Evolutionary conservation across 2,797 vertebrate species (phyloP).

Genomic region (Enteromius afrohamiltoni): DNA sequence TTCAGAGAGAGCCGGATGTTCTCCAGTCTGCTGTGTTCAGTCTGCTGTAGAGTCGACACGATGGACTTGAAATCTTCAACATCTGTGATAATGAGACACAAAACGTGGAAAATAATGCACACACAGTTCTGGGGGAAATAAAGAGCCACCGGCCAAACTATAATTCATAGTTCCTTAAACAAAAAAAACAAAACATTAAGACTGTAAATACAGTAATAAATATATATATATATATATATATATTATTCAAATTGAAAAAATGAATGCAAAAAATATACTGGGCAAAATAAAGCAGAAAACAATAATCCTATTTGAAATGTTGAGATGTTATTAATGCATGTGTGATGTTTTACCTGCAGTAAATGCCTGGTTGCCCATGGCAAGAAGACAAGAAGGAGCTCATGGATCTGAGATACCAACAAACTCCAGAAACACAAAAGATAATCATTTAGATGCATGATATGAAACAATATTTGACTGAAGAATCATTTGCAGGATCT

Average conservation of each 20-base stretch:
- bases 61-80: conserved; percentile 94
- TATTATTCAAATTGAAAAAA: no score
- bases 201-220: background rate
- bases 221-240: no score
- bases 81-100: conserved; percentile 78
- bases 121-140: conserved; percentile 20
- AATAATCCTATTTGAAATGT: background rate
- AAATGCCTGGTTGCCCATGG: conserved; percentile 77
- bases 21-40: conserved; percentile 74
- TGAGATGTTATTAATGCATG: no score
- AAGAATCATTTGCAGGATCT: background rate
- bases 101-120: background rate
- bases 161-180: background rate
- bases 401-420: conserved; percentile 5
- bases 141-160: background rate
- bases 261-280: background rate
- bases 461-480: background rate
- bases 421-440: background rate
- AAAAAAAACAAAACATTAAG: no score
- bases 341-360: conserved; percentile 72
- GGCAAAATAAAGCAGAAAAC: background rate
- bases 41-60: conserved; percentile 82
- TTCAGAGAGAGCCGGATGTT: conserved; percentile 64
- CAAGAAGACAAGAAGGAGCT: conserved; percentile 68
- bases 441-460: background rate